Percentiles rank a stretch among this genome's conserved stretches.
Conservation (phyloP, 2,888 invertebrate species). For the Ornithoptera alexandrae region DNA sequence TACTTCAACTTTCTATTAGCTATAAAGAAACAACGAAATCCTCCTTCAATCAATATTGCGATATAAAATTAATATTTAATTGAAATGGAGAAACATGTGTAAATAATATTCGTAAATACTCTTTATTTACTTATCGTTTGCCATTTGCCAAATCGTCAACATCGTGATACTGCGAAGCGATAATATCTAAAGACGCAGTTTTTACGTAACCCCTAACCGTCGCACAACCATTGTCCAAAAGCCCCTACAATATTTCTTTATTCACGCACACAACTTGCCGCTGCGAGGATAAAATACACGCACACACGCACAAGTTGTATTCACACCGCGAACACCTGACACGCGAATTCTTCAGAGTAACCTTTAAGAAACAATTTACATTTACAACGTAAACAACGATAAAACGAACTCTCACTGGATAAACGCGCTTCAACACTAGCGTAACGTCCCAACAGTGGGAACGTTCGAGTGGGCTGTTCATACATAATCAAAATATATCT, state of each 20-base stretch:
- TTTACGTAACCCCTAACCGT: slow-evolving; percentile 6
- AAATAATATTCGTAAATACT: too few species aligned
- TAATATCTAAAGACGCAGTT: neutral
- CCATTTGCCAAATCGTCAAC: neutral
- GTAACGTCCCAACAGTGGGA: too few species aligned
- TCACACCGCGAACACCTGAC: slow-evolving; percentile 27
- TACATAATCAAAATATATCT: too few species aligned
- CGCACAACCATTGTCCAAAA: neutral
- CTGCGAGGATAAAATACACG: slow-evolving; percentile 11
- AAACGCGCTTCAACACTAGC: too few species aligned
- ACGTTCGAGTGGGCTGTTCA: too few species aligned
- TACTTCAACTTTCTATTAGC: too few species aligned
- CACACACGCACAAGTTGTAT: slow-evolving; percentile 26
- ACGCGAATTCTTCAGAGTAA: slow-evolving; percentile 13
- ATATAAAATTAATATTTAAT: too few species aligned
- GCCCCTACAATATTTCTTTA: slow-evolving; percentile 7
- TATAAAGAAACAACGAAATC: too few species aligned
- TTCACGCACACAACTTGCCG: slow-evolving; percentile 6
- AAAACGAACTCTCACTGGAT: too few species aligned
- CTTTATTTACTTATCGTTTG: too few species aligned
- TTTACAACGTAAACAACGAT: neutral
- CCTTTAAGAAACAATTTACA: slow-evolving; percentile 3
- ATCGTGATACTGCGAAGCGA: neutral
- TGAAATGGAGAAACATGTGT: too few species aligned
- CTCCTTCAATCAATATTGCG: too few species aligned